phyloP scores from a whole-genome alignment of 2,113 vertebrate genomes.

The Gymnobelideus leadbeateri region DNA sequence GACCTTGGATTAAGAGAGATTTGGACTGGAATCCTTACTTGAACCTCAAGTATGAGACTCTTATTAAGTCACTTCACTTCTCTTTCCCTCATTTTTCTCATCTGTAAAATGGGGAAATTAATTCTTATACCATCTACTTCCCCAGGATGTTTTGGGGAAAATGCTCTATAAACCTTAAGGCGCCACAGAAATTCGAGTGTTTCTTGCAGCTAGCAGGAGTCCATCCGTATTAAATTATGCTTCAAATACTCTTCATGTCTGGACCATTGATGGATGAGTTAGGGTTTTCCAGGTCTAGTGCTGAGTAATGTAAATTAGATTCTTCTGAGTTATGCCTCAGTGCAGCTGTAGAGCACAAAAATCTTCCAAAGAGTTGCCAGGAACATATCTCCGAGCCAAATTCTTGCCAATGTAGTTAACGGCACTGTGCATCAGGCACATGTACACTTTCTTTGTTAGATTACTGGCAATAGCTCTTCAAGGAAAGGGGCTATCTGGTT shows the following conservation, averaged over 20 bases:
- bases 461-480: constrained; percentile 55
- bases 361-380: constrained; percentile 72
- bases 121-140: not conserved
- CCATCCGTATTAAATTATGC: constrained; percentile 69
- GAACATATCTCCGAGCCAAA: constrained; percentile 66
- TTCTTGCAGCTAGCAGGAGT: constrained; percentile 64
- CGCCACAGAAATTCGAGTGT: not conserved
- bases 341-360: constrained; percentile 59
- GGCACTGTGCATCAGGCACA: constrained; percentile 52
- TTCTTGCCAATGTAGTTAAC: constrained; percentile 72
- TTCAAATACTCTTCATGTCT: constrained; percentile 75
- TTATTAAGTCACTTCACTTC: not conserved
- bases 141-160: not conserved
- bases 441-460: constrained; percentile 57
- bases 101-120: not conserved
- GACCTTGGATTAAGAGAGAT: not conserved
- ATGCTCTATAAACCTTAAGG: not conserved
- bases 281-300: constrained; percentile 78
- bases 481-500: not conserved
- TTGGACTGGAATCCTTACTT: not conserved
- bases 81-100: not conserved
- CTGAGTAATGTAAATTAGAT: constrained; percentile 74
- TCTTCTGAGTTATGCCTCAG: constrained; percentile 71
- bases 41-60: not conserved
- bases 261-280: constrained; percentile 78